A percentile compares a stretch with the other conserved stretches of the same genome.
These are phyloP conservation scores for Lagria hirta DNA, from an alignment of 2,888 invertebrate species.

Conservation along the genomic window DNA sequence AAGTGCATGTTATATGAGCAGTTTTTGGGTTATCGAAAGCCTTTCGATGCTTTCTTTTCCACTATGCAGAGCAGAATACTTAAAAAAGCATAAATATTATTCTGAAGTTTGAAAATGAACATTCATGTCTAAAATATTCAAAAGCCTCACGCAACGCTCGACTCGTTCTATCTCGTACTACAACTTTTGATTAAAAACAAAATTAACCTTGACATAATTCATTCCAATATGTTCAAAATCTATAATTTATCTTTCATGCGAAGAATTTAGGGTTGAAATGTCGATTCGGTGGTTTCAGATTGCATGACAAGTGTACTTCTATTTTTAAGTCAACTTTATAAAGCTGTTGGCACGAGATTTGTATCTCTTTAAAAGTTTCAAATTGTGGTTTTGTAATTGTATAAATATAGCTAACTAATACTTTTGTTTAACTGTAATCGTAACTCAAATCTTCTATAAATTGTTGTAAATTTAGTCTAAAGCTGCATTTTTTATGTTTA, in stretches of 20 bases:
- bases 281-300: constrained; percentile 4
- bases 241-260: constrained; percentile 10
- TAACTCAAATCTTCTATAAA: too few species aligned
- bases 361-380: too few species aligned
- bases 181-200: constrained; percentile 18
- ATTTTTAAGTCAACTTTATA: constrained; percentile 8
- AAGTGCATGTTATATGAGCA: too few species aligned
- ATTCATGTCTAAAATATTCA: constrained; percentile 4
- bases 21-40: too few species aligned
- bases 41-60: too few species aligned
- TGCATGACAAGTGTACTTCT: constrained; percentile 9
- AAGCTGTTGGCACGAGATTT: constrained; percentile 12
- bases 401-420: too few species aligned
- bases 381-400: too few species aligned
- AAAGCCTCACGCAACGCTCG: constrained; percentile 10
- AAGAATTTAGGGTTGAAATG: constrained; percentile 10
- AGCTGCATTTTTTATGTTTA: too few species aligned
- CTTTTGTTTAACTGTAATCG: too few species aligned
- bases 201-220: constrained; percentile 18
- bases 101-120: constrained; percentile 4
- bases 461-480: too few species aligned
- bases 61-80: too few species aligned
- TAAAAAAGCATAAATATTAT: too few species aligned
- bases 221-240: constrained; percentile 1
- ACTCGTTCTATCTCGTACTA: constrained; percentile 5